A percentile compares a stretch with the other conserved stretches of the same genome.
These are phyloP conservation scores for Dolichotis patagonum DNA, from an alignment of 2,113 vertebrate species.

Conservation along the genomic window DNA sequence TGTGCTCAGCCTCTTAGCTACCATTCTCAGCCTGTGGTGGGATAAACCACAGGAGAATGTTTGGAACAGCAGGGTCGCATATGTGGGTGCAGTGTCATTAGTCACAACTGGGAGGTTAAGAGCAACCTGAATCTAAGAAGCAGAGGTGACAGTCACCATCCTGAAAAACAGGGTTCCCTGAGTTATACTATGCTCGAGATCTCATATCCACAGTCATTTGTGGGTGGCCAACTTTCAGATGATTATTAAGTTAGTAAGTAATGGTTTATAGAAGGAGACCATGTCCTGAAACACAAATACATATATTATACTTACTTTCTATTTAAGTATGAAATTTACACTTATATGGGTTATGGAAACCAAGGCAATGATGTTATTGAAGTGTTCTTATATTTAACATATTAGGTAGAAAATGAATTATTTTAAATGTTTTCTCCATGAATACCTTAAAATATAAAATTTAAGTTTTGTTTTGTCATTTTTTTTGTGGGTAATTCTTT, in stretches of 20 bases:
- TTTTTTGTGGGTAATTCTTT: constrained; percentile 14
- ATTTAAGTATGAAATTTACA: neutral
- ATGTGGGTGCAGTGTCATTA: neutral
- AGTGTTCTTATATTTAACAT: neutral
- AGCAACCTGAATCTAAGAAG: neutral
- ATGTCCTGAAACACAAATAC: neutral
- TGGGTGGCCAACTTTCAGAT: neutral
- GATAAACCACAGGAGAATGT: neutral
- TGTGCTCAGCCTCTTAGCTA: neutral
- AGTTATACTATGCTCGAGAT: neutral
- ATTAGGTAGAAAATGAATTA: constrained; percentile 25
- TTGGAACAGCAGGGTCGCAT: neutral
- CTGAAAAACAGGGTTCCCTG: neutral
- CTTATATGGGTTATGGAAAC: neutral
- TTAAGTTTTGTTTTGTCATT: constrained; percentile 34
- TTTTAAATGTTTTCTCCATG: neutral
- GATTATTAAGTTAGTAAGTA: neutral
- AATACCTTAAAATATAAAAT: constrained; percentile 37
- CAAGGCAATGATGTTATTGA: neutral
- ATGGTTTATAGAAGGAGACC: neutral
- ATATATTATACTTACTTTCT: neutral
- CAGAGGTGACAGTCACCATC: neutral
- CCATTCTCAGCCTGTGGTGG: neutral
- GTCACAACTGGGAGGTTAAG: neutral
- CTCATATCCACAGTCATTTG: neutral